These are phyloP conservation scores for Mermis nigrescens DNA, from an alignment of 2,888 invertebrate species.

Conservation along the genomic window DNA sequence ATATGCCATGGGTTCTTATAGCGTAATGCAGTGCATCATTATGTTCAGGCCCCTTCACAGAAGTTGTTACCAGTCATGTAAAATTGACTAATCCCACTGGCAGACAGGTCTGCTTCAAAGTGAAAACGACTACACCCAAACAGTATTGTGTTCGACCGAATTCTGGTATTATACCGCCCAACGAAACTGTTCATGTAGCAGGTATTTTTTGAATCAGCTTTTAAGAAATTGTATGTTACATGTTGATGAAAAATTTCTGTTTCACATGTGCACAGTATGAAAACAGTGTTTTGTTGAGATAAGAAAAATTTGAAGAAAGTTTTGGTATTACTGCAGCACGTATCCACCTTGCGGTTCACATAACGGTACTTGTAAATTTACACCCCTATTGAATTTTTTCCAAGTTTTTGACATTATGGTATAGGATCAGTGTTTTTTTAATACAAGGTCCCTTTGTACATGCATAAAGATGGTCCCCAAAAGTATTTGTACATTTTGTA, in stretches of 20 bases:
- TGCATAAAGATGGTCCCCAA: too few relatives aligned
- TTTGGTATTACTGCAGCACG: too few relatives aligned
- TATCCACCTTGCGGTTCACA: too few relatives aligned
- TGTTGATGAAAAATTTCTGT: slow-evolving; percentile 28
- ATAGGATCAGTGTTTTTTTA: too few relatives aligned
- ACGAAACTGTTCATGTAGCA: slow-evolving; percentile 57
- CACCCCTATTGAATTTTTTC: too few relatives aligned
- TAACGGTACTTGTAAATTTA: too few relatives aligned
- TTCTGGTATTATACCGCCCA: slow-evolving; percentile 64
- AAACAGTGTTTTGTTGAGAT: background rate
- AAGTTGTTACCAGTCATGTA: slow-evolving; percentile 67
- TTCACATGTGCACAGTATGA: background rate
- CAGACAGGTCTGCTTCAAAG: slow-evolving; percentile 79
- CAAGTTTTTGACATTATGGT: too few relatives aligned
- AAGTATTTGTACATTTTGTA: too few relatives aligned
- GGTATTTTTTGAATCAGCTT: slow-evolving; percentile 2
- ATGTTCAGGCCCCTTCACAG: slow-evolving; percentile 57
- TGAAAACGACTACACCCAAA: slow-evolving; percentile 97
- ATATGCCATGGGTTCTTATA: too few relatives aligned
- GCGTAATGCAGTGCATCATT: too few relatives aligned
- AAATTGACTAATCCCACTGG: slow-evolving; percentile 68
- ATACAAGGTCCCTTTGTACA: too few relatives aligned
- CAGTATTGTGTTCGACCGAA: slow-evolving; percentile 98
- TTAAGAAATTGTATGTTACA: slow-evolving; percentile 9
- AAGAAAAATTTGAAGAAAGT: too few relatives aligned